Evolutionary conservation across 2,113 vertebrate genomes (phyloP).

Genomic region (Nibea albiflora): DNA sequence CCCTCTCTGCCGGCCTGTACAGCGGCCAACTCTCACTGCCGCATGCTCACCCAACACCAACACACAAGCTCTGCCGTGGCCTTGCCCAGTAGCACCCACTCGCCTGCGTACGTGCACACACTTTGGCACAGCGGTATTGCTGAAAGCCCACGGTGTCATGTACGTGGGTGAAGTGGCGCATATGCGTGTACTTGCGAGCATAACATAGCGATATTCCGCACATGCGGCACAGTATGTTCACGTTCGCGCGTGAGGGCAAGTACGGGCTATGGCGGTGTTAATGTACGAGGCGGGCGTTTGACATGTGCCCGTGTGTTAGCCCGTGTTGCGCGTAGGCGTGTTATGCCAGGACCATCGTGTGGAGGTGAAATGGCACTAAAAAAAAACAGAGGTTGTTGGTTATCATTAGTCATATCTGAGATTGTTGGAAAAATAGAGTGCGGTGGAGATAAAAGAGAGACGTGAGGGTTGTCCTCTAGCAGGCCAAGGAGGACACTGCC

Average conservation of each 20-base stretch:
- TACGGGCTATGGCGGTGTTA: background rate
- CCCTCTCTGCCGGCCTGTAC: slow-evolving; percentile 63
- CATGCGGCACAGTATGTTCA: slow-evolving; percentile 61
- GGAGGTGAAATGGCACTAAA: slow-evolving; percentile 46
- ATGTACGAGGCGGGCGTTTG: slow-evolving; percentile 23
- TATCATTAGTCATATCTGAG: slow-evolving; percentile 47
- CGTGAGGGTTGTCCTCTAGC: slow-evolving; percentile 32
- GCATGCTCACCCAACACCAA: slow-evolving; percentile 66
- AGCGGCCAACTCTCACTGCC: slow-evolving; percentile 62
- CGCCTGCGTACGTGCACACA: slow-evolving; percentile 58
- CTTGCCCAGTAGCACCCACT: slow-evolving; percentile 71
- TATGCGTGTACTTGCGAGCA: slow-evolving; percentile 65
- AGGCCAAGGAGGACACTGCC: slow-evolving; percentile 56
- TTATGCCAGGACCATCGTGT: background rate
- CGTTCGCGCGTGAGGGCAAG: slow-evolving; percentile 37
- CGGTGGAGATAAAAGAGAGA: slow-evolving; percentile 47
- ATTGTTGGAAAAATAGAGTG: background rate
- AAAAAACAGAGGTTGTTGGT: slow-evolving; percentile 30
- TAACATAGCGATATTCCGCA: slow-evolving; percentile 48
- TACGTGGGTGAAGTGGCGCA: slow-evolving; percentile 69
- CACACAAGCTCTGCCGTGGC: slow-evolving; percentile 60
- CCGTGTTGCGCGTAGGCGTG: slow-evolving; percentile 11
- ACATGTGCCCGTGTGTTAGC: slow-evolving; percentile 10
- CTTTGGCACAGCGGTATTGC: slow-evolving; percentile 42
- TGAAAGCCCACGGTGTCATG: slow-evolving; percentile 61